Conservation (phyloP, 2,113 vertebrate species). For the Carassius auratus region DNA sequence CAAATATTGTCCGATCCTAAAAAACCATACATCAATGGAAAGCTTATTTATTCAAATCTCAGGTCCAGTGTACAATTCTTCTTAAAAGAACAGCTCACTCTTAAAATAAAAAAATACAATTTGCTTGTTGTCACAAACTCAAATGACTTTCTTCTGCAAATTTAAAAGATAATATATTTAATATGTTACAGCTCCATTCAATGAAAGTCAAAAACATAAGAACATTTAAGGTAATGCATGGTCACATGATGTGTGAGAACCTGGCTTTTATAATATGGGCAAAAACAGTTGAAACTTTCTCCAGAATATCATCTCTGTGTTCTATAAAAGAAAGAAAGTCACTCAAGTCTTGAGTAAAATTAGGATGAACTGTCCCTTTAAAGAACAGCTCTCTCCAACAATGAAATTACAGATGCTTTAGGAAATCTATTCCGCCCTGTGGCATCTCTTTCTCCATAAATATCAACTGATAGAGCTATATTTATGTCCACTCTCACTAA, state of each 20-base stretch:
- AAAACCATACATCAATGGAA: too few relatives aligned
- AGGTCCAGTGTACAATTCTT: not conserved
- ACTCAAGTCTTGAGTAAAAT: not conserved
- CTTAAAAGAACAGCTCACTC: not conserved
- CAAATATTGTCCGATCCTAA: too few relatives aligned
- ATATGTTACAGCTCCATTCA: not conserved
- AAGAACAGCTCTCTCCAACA: not conserved
- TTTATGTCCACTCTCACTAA: conserved; percentile 7
- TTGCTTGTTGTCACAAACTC: too few relatives aligned
- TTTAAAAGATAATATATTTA: not conserved
- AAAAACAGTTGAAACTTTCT: not conserved
- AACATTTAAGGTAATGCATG: not conserved
- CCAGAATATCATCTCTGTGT: not conserved
- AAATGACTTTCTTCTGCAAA: not conserved
- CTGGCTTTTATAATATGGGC: not conserved
- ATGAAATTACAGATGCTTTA: not conserved
- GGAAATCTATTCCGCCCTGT: not conserved
- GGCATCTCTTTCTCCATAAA: not conserved
- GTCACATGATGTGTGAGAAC: not conserved
- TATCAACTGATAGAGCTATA: conserved; percentile 8
- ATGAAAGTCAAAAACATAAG: not conserved
- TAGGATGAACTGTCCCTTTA: not conserved
- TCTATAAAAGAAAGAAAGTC: not conserved
- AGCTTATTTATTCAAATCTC: too few relatives aligned
- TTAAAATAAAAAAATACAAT: not conserved